Evolutionary conservation across 2,797 vertebrate species (phyloP).

Genomic region (Pipistrellus kuhlii): DNA sequence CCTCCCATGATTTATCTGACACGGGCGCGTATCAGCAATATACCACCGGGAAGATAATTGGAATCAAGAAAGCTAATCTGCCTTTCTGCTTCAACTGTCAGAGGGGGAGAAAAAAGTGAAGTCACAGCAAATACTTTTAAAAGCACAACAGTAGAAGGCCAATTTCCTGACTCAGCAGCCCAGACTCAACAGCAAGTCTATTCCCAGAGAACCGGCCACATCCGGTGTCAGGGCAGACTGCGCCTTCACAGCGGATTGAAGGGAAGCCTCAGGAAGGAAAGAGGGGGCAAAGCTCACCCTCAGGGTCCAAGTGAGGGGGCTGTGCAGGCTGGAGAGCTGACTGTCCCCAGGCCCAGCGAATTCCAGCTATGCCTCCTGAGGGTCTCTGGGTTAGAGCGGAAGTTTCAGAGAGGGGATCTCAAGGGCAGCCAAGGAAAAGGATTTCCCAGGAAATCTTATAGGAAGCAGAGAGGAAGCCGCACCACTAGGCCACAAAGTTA

Average conservation of each 20-base stretch:
- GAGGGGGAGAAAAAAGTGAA: background rate
- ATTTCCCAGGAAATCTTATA: background rate
- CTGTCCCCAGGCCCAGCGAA: background rate
- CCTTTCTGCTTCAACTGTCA: slow-evolving; percentile 77
- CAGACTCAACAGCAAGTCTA: slow-evolving; percentile 58
- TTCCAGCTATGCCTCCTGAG: background rate
- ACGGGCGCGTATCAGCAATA: slow-evolving; percentile 72
- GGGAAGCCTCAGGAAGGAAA: background rate
- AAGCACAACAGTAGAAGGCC: slow-evolving; percentile 74
- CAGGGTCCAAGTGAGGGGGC: background rate
- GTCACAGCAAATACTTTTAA: slow-evolving; percentile 78
- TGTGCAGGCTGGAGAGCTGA: accelerated
- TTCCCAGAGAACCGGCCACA: slow-evolving; percentile 45
- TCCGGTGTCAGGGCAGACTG: background rate
- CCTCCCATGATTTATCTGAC: slow-evolving; percentile 77
- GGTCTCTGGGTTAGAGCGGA: background rate
- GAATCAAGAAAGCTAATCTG: slow-evolving; percentile 81
- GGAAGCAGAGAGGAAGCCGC: background rate
- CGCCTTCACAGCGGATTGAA: slow-evolving; percentile 21
- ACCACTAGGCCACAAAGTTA: background rate
- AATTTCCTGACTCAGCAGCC: slow-evolving; percentile 78
- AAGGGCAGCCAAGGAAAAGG: background rate
- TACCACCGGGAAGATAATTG: slow-evolving; percentile 69
- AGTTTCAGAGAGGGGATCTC: slow-evolving; percentile 23
- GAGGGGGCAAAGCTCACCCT: background rate